phyloP scores from a whole-genome alignment of 2,113 vertebrate genomes.

The Axis porcinus region DNA sequence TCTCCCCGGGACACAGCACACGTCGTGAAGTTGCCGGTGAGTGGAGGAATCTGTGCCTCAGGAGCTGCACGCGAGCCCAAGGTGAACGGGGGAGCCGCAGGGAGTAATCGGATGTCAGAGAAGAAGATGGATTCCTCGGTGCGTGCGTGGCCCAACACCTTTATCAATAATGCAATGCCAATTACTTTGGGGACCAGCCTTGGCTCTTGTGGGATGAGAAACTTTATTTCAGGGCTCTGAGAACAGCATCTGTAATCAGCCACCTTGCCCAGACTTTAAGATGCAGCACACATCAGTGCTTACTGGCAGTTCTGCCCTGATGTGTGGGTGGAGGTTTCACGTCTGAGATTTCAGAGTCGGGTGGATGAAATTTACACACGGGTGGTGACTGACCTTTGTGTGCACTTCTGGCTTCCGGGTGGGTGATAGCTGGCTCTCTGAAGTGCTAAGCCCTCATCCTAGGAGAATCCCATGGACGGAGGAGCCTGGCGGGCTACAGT shows the following conservation, averaged over 20 bases:
- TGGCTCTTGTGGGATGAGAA: conserved; percentile 48
- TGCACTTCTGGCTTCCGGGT: not conserved
- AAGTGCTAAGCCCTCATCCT: not conserved
- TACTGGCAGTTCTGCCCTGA: conserved; percentile 1
- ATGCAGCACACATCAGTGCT: not conserved
- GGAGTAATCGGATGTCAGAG: conserved; percentile 34
- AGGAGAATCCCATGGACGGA: not conserved
- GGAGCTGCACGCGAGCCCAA: conserved; percentile 53
- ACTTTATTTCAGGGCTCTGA: conserved; percentile 48
- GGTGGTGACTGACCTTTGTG: not conserved
- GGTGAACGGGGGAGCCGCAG: conserved; percentile 63
- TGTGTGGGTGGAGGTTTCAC: not conserved
- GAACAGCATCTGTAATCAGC: conserved; percentile 49
- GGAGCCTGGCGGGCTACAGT: not conserved
- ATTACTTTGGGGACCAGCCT: conserved; percentile 66
- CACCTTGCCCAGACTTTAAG: conserved; percentile 14
- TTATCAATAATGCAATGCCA: conserved; percentile 67
- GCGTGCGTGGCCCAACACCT: conserved; percentile 23
- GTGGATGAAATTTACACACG: not conserved
- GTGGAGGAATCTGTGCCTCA: conserved; percentile 61
- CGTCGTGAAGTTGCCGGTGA: conserved; percentile 64
- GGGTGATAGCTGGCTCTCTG: not conserved
- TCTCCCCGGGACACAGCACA: conserved; percentile 40
- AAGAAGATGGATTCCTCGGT: conserved; percentile 64
- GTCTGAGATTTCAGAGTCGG: not conserved